A percentile compares a stretch with the other conserved stretches of the same genome.
phyloP scores from a whole-genome alignment of 2,113 vertebrate species.

The Stegostoma tigrinum region DNA sequence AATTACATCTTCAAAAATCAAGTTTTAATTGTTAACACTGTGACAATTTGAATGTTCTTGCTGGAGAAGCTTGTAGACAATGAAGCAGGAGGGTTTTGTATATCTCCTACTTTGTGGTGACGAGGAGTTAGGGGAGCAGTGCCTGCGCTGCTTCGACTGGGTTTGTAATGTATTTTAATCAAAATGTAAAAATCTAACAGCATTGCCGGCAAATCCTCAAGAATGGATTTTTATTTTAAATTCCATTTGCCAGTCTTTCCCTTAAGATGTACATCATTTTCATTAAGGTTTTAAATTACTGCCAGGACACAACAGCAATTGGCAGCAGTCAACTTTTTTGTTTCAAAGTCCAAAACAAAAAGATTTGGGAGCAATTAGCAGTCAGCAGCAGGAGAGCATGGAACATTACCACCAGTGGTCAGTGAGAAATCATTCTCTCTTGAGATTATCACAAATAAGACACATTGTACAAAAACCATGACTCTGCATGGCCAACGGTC shows the following conservation, averaged over 20 bases:
- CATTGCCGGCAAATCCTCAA: not conserved
- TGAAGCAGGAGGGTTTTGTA: not conserved
- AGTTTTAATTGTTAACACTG: not conserved
- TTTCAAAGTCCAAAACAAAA: not conserved
- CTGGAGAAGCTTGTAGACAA: not conserved
- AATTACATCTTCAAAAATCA: not conserved
- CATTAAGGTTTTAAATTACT: not conserved
- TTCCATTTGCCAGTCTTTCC: not conserved
- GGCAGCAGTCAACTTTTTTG: not conserved
- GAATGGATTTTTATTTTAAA: not conserved
- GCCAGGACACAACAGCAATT: not conserved
- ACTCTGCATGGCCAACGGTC: constrained; percentile 35
- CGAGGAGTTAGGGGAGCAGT: not conserved
- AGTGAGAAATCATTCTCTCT: constrained; percentile 14
- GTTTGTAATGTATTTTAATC: not conserved
- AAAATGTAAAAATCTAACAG: not conserved
- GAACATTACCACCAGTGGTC: not conserved
- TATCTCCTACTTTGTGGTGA: not conserved
- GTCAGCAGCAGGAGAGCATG: constrained; percentile 9
- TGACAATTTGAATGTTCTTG: not conserved
- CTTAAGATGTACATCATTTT: not conserved
- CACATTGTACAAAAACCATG: constrained; percentile 37
- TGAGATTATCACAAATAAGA: constrained; percentile 12
- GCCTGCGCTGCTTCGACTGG: not conserved
- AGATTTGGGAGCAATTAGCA: not conserved